A percentile compares a stretch with the other conserved stretches of the same genome.
Evolutionary conservation across 1,140 invertebrate genomes (phyloP).

Genomic region (Aphelinus certus): DNA sequence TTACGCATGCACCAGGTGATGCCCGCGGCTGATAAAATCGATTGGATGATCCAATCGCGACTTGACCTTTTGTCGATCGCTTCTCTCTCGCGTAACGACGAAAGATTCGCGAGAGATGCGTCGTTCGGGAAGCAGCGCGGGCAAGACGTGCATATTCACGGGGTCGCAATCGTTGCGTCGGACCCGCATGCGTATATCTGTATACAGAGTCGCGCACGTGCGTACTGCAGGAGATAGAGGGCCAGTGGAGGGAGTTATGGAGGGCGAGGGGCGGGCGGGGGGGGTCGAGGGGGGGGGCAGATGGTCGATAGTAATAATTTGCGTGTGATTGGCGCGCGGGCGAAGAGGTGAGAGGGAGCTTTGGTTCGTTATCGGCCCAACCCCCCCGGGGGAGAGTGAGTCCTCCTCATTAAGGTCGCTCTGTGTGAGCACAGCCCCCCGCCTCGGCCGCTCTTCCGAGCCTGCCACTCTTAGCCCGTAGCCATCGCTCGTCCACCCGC

Average conservation of each 20-base stretch:
- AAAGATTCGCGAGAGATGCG: too few relatives aligned
- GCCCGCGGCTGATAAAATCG: too few relatives aligned
- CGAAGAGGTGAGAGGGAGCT: constrained; percentile 11
- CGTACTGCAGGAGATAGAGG: too few relatives aligned
- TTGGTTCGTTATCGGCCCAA: constrained; percentile 37
- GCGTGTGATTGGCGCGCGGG: constrained; percentile 45
- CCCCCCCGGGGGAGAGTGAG: constrained; percentile 40
- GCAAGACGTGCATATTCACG: too few relatives aligned
- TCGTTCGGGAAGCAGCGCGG: too few relatives aligned
- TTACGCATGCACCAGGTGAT: too few relatives aligned
- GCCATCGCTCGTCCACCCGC: background rate
- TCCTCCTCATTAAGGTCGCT: constrained; percentile 43
- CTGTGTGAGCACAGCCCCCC: constrained; percentile 42
- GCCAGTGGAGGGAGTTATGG: too few relatives aligned
- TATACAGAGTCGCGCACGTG: too few relatives aligned
- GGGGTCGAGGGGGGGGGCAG: background rate
- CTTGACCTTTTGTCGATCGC: too few relatives aligned
- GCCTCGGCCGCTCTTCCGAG: constrained; percentile 11
- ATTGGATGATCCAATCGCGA: too few relatives aligned
- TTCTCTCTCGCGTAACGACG: too few relatives aligned
- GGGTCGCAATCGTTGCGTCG: too few relatives aligned
- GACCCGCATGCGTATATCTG: constrained; percentile 11
- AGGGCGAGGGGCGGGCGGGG: constrained; percentile 22
- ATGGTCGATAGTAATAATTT: constrained; percentile 48
- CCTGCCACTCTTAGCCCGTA: background rate